Conservation (phyloP, 2,888 invertebrate species). For the Cremastinae sp. region DNA sequence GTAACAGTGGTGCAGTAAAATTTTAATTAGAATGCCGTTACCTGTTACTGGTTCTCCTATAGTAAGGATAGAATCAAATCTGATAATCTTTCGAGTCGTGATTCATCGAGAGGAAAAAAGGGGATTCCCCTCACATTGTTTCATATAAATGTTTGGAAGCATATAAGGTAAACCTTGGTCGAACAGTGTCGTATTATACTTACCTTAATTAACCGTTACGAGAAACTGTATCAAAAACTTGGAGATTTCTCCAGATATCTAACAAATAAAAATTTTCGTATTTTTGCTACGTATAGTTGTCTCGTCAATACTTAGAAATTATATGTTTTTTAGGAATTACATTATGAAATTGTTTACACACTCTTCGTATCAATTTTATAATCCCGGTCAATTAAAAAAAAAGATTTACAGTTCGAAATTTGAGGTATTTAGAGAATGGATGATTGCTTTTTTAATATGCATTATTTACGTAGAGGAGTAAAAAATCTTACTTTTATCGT, state of each 20-base stretch:
- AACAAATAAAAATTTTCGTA: not conserved
- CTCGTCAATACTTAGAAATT: too few relatives aligned
- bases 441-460: too few relatives aligned
- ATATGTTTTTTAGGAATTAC: too few relatives aligned
- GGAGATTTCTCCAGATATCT: slow-evolving; percentile 26
- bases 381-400: too few relatives aligned
- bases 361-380: too few relatives aligned
- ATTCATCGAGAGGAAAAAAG: slow-evolving; percentile 20
- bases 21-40: slow-evolving; percentile 3
- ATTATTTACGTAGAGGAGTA: too few relatives aligned
- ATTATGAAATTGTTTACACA: too few relatives aligned
- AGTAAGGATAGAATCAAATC: slow-evolving; percentile 14
- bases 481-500: too few relatives aligned
- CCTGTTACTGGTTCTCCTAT: not conserved
- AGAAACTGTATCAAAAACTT: slow-evolving; percentile 19
- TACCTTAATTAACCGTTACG: slow-evolving; percentile 48
- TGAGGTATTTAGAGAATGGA: too few relatives aligned
- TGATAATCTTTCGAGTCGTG: slow-evolving; percentile 26
- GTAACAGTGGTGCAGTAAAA: not conserved
- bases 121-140: slow-evolving; percentile 27
- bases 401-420: too few relatives aligned
- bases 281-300: too few relatives aligned
- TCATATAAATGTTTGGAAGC: slow-evolving; percentile 27
- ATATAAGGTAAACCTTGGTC: slow-evolving; percentile 5
- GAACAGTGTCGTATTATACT: slow-evolving; percentile 14